Evolutionary conservation across 2,113 vertebrate genomes (phyloP).

Genomic region (Vimba vimba): DNA sequence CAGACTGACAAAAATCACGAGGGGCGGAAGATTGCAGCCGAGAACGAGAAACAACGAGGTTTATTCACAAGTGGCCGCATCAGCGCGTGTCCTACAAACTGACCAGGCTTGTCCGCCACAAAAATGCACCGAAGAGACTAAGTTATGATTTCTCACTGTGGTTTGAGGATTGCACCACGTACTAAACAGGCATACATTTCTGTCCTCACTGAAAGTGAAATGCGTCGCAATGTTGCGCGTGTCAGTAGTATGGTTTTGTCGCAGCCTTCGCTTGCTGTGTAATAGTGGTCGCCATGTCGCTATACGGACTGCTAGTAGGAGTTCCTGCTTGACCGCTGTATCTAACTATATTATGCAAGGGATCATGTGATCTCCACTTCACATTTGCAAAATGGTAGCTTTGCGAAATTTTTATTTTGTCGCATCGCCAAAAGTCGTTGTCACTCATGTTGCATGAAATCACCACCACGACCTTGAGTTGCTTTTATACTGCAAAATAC

Average conservation of each 20-base stretch:
- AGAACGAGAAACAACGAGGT: slow-evolving; percentile 21
- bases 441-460: not conserved
- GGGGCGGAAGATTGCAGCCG: slow-evolving; percentile 13
- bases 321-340: not conserved
- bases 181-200: not conserved
- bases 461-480: not conserved
- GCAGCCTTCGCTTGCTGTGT: not conserved
- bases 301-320: too few relatives aligned
- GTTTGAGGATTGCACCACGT: not conserved
- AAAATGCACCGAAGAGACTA: not conserved
- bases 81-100: slow-evolving; percentile 5
- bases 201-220: not conserved
- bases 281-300: not conserved
- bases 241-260: not conserved
- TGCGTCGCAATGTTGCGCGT: not conserved
- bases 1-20: slow-evolving; percentile 29
- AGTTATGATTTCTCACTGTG: slow-evolving; percentile 1
- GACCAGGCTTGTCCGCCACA: not conserved
- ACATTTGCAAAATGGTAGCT: not conserved
- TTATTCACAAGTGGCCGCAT: not conserved
- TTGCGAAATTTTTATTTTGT: not conserved
- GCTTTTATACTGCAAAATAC: not conserved
- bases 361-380: not conserved
- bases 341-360: not conserved
- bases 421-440: not conserved